Conservation (phyloP, 2,113 vertebrate species). For the Sphyrna mokarran region DNA sequence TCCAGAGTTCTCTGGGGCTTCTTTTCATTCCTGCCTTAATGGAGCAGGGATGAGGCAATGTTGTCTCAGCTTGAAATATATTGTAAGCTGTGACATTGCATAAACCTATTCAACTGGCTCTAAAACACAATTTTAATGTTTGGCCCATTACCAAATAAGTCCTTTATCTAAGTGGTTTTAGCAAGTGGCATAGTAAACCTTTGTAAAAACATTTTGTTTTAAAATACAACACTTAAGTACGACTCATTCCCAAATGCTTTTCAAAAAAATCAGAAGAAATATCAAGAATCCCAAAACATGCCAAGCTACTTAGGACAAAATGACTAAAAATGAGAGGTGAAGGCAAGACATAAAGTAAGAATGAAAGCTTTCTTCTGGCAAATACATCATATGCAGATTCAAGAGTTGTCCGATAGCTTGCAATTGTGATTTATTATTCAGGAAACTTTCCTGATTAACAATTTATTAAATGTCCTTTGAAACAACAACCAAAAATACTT, state of each 20-base stretch:
- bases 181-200: background rate
- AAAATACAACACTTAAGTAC: background rate
- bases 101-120: background rate
- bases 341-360: background rate
- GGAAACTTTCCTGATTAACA: background rate
- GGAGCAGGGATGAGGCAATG: background rate
- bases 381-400: background rate
- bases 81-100: background rate
- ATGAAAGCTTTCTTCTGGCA: background rate
- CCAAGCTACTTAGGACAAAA: conserved; percentile 9
- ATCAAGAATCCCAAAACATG: background rate
- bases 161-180: background rate
- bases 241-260: background rate
- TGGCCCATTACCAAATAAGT: background rate
- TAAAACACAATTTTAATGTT: background rate
- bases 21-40: background rate
- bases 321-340: background rate
- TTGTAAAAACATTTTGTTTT: background rate
- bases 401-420: background rate
- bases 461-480: background rate
- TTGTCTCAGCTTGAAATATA: background rate
- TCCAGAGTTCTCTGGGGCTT: background rate
- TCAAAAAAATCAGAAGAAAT: background rate
- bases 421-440: background rate
- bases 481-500: background rate